phyloP scores from a whole-genome alignment of 23 tunicate species.

The Halocynthia aurantium region DNA sequence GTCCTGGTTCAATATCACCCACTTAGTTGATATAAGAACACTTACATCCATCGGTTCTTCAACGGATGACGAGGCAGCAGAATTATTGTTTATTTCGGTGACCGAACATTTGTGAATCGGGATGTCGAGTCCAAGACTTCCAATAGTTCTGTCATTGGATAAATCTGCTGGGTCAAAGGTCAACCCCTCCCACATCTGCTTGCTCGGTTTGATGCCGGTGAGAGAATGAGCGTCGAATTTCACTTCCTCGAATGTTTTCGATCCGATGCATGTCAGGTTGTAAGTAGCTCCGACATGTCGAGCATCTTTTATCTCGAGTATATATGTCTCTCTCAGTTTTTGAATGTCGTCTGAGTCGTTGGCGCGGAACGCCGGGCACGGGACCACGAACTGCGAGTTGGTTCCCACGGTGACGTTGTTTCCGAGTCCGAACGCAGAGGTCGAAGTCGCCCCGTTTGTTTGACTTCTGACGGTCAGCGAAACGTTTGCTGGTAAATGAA shows the following conservation, averaged over 20 bases:
- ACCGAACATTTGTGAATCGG: constrained; percentile 10
- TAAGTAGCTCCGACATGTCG: constrained; percentile 10
- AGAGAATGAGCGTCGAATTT: constrained; percentile 29
- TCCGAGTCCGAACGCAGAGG: constrained; percentile 10
- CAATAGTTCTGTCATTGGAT: constrained; percentile 8
- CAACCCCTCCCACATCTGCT: constrained; percentile 61
- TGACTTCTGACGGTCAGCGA: constrained; percentile 13
- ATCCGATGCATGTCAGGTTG: constrained; percentile 26
- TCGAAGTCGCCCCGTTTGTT: not conserved
- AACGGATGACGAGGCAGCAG: not conserved
- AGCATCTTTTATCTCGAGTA: constrained; percentile 33
- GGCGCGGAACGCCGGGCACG: constrained; percentile 47
- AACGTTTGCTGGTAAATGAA: constrained; percentile 47
- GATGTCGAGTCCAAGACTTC: not conserved
- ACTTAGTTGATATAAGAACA: not conserved
- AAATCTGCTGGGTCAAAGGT: not conserved
- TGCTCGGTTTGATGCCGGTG: constrained; percentile 32
- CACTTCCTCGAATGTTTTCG: constrained; percentile 52
- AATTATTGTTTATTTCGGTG: not conserved
- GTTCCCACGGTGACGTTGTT: constrained; percentile 27
- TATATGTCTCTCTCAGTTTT: constrained; percentile 35
- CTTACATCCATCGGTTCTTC: constrained; percentile 2
- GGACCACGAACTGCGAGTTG: constrained; percentile 17
- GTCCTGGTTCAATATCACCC: too few species aligned
- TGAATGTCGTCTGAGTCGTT: constrained; percentile 28